phyloP scores from a whole-genome alignment of 2,113 vertebrate species.

The Vulpes lagopus region DNA sequence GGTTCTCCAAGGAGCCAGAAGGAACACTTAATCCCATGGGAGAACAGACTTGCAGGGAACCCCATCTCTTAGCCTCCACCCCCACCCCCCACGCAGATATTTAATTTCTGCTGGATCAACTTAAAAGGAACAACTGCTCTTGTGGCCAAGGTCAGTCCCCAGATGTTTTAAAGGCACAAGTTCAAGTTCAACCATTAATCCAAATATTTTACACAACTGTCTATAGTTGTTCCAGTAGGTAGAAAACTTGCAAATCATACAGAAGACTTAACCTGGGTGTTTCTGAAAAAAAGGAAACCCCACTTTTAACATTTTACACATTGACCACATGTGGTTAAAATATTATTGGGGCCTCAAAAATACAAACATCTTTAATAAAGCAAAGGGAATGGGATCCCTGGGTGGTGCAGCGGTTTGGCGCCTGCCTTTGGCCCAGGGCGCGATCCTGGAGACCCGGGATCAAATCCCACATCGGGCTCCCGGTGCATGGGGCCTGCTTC shows the following conservation, averaged over 20 bases:
- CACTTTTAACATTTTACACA: neutral
- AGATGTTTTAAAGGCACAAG: conserved; percentile 26
- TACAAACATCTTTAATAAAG: neutral
- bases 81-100: neutral
- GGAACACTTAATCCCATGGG: neutral
- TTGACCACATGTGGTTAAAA: neutral
- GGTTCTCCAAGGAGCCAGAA: neutral
- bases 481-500: too few species aligned
- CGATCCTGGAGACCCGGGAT: too few species aligned
- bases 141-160: conserved; percentile 11
- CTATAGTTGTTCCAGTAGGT: neutral
- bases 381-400: neutral
- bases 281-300: conserved; percentile 31
- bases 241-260: neutral
- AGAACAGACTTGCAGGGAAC: neutral
- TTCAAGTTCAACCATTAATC: conserved; percentile 48
- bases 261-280: neutral
- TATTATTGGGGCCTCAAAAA: neutral
- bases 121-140: conserved; percentile 53
- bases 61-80: neutral
- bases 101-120: conserved; percentile 53
- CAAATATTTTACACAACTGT: neutral
- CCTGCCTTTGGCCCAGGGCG: too few species aligned
- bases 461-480: too few species aligned
- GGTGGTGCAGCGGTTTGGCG: too few species aligned